Conservation (phyloP, 2,113 vertebrate genomes). For the Bubalus kerabau region DNA sequence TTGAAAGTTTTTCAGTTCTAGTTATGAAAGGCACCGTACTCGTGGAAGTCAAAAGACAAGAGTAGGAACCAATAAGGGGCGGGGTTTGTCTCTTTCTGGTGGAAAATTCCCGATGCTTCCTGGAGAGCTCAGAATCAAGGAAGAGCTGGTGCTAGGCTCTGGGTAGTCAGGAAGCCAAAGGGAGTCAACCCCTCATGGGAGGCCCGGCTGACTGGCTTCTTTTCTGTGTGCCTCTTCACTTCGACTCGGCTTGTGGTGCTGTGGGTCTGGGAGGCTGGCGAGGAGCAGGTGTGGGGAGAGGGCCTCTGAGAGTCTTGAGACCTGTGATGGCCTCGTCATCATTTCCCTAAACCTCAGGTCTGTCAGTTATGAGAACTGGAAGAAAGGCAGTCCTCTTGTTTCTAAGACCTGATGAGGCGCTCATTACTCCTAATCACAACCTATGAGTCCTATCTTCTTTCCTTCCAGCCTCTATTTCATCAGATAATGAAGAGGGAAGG, state of each 20-base stretch:
- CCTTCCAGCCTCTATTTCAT: background rate
- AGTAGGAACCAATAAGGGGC: background rate
- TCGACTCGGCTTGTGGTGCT: background rate
- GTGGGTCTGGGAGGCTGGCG: background rate
- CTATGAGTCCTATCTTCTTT: background rate
- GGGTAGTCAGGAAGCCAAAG: background rate
- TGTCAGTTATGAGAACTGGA: background rate
- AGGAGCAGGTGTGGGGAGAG: background rate
- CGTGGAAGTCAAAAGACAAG: background rate
- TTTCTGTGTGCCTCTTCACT: background rate
- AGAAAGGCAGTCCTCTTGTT: background rate
- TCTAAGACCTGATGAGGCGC: background rate
- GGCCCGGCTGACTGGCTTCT: background rate
- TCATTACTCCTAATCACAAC: background rate
- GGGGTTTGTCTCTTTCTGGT: background rate
- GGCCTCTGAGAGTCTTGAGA: background rate
- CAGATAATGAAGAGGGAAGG: background rate
- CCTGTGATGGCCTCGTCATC: background rate
- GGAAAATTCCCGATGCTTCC: background rate
- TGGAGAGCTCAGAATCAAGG: background rate
- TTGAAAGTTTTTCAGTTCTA: background rate
- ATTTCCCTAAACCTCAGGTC: background rate
- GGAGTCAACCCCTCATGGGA: fast-evolving
- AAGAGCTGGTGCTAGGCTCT: fast-evolving
- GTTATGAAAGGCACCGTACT: background rate